Percentiles rank a stretch among this genome's conserved stretches.
Conservation (phyloP, 2,888 invertebrate species). For the Gisinianus flammeolus region DNA sequence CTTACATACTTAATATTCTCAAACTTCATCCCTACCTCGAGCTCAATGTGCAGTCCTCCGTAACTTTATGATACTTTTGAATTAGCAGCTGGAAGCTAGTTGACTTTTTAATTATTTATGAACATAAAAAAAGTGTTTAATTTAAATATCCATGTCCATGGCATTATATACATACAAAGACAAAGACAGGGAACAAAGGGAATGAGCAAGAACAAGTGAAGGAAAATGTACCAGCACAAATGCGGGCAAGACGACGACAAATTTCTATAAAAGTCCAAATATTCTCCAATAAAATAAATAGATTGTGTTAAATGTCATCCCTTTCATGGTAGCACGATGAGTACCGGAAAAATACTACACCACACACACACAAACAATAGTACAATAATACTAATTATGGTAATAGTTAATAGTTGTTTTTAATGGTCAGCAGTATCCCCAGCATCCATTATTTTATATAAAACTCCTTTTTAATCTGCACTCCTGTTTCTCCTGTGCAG, state of each 20-base stretch:
- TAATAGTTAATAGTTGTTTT: background rate
- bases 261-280: background rate
- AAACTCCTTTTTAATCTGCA: too few relatives aligned
- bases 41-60: conserved; percentile 9
- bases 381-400: background rate
- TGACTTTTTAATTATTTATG: conserved; percentile 16
- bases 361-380: too few relatives aligned
- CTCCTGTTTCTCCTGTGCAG: too few relatives aligned
- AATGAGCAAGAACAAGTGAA: too few relatives aligned
- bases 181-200: background rate
- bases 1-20: background rate
- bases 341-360: too few relatives aligned
- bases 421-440: too few relatives aligned
- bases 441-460: too few relatives aligned
- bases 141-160: background rate
- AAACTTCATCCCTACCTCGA: background rate
- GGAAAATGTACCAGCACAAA: too few relatives aligned
- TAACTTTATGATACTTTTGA: conserved; percentile 2
- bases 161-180: background rate
- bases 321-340: background rate
- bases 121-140: conserved; percentile 1
- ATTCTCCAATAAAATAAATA: background rate
- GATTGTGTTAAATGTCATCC: background rate
- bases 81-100: conserved; percentile 21
- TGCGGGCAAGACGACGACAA: too few relatives aligned